A percentile compares a stretch with the other conserved stretches of the same genome.
These are phyloP conservation scores for Meganola albula DNA, from an alignment of 2,888 invertebrate genomes.

Conservation along the genomic window DNA sequence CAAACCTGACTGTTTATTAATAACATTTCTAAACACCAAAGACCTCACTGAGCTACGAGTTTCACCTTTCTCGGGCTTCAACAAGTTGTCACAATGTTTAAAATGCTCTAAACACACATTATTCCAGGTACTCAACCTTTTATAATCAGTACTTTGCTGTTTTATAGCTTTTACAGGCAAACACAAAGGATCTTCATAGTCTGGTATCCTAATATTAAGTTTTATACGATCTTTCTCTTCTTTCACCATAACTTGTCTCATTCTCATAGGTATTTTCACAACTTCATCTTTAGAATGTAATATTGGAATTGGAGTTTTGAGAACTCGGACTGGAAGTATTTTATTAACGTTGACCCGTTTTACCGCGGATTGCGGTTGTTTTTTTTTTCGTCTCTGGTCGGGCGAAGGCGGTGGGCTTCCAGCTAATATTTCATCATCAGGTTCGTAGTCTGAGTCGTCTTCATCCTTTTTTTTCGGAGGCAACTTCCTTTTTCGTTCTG, in stretches of 20 bases:
- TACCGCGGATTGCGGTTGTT: slow-evolving; percentile 12
- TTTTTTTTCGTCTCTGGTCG: slow-evolving; percentile 25
- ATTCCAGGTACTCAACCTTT: slow-evolving; percentile 56
- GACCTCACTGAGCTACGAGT: slow-evolving; percentile 46
- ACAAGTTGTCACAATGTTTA: slow-evolving; percentile 38
- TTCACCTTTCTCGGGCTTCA: slow-evolving; percentile 43
- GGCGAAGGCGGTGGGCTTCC: slow-evolving; percentile 24
- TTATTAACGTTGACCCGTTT: slow-evolving; percentile 23
- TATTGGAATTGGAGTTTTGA: too few relatives aligned
- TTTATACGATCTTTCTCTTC: slow-evolving; percentile 31
- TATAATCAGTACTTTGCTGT: slow-evolving; percentile 35
- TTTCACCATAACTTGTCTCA: too few relatives aligned
- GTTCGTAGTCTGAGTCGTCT: slow-evolving; percentile 62
- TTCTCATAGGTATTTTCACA: too few relatives aligned
- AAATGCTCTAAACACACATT: slow-evolving; percentile 57
- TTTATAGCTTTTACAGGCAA: slow-evolving; percentile 54
- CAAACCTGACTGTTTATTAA: slow-evolving; percentile 48
- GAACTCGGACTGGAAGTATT: too few relatives aligned
- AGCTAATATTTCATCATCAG: slow-evolving; percentile 42
- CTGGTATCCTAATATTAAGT: slow-evolving; percentile 50
- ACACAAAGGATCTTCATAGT: slow-evolving; percentile 63
- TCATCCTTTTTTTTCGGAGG: slow-evolving; percentile 40
- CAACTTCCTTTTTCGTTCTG: slow-evolving; percentile 31
- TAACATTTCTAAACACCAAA: slow-evolving; percentile 49
- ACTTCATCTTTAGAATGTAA: too few relatives aligned